Conservation (phyloP, 2,113 vertebrate genomes). For the Chrysochloris asiatica region DNA sequence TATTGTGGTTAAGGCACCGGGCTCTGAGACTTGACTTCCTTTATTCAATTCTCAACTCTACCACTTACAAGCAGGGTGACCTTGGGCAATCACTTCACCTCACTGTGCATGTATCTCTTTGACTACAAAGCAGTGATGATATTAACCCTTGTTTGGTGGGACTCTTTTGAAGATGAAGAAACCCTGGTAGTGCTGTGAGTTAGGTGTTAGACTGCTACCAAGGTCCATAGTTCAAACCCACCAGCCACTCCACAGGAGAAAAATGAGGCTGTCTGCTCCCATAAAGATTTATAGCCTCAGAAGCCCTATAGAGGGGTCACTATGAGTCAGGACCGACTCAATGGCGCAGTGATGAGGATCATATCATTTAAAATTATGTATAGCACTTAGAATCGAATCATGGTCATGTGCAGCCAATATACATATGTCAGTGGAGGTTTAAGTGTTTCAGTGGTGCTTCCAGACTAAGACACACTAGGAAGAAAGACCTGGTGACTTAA, state of each 20-base stretch:
- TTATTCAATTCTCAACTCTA: neutral
- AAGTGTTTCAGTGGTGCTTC: neutral
- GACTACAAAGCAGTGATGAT: neutral
- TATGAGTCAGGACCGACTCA: too few relatives aligned
- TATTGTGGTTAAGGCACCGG: neutral
- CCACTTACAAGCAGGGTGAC: neutral
- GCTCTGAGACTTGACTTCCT: neutral
- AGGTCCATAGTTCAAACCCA: too few relatives aligned
- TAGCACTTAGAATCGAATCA: neutral
- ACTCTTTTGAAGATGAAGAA: neutral
- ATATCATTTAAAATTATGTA: too few relatives aligned
- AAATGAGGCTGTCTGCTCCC: too few relatives aligned
- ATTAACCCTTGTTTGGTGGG: neutral
- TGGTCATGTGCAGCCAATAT: neutral
- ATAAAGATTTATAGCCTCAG: too few relatives aligned
- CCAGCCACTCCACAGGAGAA: too few relatives aligned
- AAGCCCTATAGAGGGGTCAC: too few relatives aligned
- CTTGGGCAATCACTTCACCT: too few relatives aligned
- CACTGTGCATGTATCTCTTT: neutral
- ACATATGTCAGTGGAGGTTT: neutral
- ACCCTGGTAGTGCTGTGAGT: too few relatives aligned
- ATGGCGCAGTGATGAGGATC: too few relatives aligned
- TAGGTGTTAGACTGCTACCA: too few relatives aligned
- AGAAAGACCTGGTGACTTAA: neutral
- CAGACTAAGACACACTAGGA: neutral